Evolutionary conservation across 1,140 invertebrate species (phyloP).

Genomic region (Anoplophora glabripennis): DNA sequence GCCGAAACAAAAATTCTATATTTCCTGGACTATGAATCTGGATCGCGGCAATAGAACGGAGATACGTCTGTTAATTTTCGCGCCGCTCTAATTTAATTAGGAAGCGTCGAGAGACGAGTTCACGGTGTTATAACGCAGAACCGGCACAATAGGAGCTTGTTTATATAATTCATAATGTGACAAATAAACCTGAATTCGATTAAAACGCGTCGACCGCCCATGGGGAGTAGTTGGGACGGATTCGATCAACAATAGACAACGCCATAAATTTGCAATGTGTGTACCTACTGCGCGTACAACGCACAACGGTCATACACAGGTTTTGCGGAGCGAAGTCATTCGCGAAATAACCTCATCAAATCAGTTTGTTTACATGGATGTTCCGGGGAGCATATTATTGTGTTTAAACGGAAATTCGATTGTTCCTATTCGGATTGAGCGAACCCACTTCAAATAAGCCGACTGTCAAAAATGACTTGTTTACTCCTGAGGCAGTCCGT

Average conservation of each 20-base stretch:
- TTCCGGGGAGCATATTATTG: neutral
- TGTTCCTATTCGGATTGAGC: neutral
- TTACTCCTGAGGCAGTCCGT: neutral
- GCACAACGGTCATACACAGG: too few relatives aligned
- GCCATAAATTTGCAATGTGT: neutral
- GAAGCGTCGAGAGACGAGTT: slow-evolving; percentile 2
- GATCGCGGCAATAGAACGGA: neutral
- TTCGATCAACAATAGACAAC: too few relatives aligned
- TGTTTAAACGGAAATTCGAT: neutral
- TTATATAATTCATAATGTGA: slow-evolving; percentile 14
- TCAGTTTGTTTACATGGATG: neutral
- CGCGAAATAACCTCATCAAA: neutral
- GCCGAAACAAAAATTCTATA: too few relatives aligned
- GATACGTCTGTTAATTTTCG: too few relatives aligned
- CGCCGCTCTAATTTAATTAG: slow-evolving; percentile 5
- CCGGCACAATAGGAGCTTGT: slow-evolving; percentile 8
- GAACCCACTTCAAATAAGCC: neutral
- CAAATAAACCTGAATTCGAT: slow-evolving; percentile 5
- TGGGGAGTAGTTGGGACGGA: too few relatives aligned
- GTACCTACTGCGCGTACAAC: neutral
- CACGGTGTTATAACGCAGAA: slow-evolving; percentile 5
- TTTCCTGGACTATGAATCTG: too few relatives aligned
- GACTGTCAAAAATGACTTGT: neutral
- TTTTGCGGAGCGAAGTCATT: neutral
- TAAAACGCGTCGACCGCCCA: neutral